A percentile compares a stretch with the other conserved stretches of the same genome.
phyloP scores from a whole-genome alignment of 2,888 invertebrate genomes.

The Drosophila basisetae region DNA sequence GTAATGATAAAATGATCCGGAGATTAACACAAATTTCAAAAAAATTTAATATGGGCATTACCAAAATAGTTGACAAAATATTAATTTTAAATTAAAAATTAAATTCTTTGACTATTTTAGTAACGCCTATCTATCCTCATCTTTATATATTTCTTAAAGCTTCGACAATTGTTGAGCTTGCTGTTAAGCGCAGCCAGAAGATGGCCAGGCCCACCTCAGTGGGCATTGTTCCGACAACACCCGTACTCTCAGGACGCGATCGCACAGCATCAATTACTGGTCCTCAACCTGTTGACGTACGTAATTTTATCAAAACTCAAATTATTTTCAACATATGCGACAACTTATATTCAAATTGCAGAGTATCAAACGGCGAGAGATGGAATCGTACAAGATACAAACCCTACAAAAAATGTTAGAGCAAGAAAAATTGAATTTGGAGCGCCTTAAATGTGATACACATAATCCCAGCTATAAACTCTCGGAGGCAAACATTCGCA shows the following conservation, averaged over 20 bases:
- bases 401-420: constrained; percentile 96
- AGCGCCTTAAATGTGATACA: constrained; percentile 88
- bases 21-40: constrained; percentile 26
- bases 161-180: constrained; percentile 89
- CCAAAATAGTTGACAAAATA: background rate
- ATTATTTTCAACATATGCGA: background rate
- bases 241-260: constrained; percentile 85
- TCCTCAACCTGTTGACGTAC: constrained; percentile 94
- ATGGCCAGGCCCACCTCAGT: constrained; percentile 85
- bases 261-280: constrained; percentile 90
- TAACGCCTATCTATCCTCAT: background rate
- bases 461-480: constrained; percentile 83
- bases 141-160: constrained; percentile 84
- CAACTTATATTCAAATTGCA: constrained; percentile 78
- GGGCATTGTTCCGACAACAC: constrained; percentile 87
- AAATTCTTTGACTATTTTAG: constrained; percentile 24
- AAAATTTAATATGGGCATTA: constrained; percentile 43
- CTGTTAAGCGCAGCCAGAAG: constrained; percentile 88
- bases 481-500: constrained; percentile 85
- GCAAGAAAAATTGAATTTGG: constrained; percentile 93
- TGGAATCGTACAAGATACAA: constrained; percentile 93
- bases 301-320: constrained; percentile 1
- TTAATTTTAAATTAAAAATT: background rate
- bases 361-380: constrained; percentile 93
- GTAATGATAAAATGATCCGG: constrained; percentile 37